A percentile compares a stretch with the other conserved stretches of the same genome.
These are phyloP conservation scores for Rhodophaea formosa DNA, from an alignment of 2,888 invertebrate genomes.

Conservation along the genomic window DNA sequence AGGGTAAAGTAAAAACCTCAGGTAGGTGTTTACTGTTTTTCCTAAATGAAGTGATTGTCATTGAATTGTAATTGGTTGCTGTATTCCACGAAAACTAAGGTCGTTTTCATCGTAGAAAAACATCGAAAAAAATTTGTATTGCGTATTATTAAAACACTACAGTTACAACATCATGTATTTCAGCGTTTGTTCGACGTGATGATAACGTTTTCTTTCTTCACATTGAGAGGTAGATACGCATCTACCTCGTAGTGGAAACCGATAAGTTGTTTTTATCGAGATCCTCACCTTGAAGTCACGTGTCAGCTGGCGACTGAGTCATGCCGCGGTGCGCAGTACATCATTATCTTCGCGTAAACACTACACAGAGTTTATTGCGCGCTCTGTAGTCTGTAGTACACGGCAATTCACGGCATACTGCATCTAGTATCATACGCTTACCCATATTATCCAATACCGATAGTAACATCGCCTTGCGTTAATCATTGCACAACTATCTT, in stretches of 20 bases:
- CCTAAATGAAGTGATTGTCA: not conserved
- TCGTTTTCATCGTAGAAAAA: not conserved
- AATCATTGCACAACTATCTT: constrained; percentile 6
- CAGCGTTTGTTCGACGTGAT: not conserved
- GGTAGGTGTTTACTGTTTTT: not conserved
- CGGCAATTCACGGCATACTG: not conserved
- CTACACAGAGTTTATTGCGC: constrained; percentile 10
- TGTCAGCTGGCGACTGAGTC: constrained; percentile 16
- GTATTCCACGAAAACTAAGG: not conserved
- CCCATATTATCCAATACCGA: constrained; percentile 3
- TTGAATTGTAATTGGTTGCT: constrained; percentile 1
- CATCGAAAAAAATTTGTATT: not conserved
- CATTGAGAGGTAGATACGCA: not conserved
- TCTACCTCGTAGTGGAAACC: constrained; percentile 19
- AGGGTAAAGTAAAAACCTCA: too few relatives aligned
- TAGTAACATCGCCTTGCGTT: not conserved
- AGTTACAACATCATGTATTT: not conserved
- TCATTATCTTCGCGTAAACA: constrained; percentile 14
- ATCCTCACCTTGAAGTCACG: constrained; percentile 22
- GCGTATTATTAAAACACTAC: too few relatives aligned
- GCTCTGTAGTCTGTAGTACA: not conserved
- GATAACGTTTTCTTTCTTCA: constrained; percentile 5
- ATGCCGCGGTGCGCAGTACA: constrained; percentile 12
- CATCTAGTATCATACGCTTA: not conserved
- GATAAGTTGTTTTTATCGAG: constrained; percentile 30